A percentile compares a stretch with the other conserved stretches of the same genome.
These are phyloP conservation scores for Sebastes paucispinis DNA, from an alignment of 2,797 vertebrate species.

Conservation along the genomic window DNA sequence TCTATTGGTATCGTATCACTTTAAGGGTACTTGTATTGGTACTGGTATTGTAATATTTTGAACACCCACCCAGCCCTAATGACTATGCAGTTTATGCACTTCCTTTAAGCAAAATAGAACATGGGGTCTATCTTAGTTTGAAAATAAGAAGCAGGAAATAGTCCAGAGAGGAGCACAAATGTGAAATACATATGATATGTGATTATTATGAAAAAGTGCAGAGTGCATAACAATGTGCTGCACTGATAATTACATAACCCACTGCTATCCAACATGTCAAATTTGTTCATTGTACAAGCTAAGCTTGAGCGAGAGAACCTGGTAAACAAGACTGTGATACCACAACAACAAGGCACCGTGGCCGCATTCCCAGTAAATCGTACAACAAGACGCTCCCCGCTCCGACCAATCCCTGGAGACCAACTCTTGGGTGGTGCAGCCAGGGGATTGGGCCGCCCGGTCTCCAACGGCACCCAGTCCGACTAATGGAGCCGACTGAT, in stretches of 20 bases:
- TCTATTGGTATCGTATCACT: no score
- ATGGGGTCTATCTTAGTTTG: background rate
- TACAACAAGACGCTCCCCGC: conserved; percentile 9
- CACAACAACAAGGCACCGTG: conserved; percentile 43
- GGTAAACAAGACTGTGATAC: conserved; percentile 44
- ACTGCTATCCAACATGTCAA: conserved; percentile 13
- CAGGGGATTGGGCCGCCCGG: conserved; percentile 9
- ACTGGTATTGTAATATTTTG: no score
- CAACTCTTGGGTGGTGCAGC: conserved; percentile 40
- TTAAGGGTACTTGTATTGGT: no score
- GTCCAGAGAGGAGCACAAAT: background rate
- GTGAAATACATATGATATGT: background rate
- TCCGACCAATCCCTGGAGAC: conserved; percentile 39
- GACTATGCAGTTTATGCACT: background rate
- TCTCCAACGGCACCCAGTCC: conserved; percentile 37
- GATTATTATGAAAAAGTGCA: background rate
- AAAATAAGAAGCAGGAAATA: background rate
- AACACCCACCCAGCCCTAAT: no score
- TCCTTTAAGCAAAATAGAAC: background rate
- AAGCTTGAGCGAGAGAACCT: conserved; percentile 25
- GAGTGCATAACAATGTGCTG: background rate
- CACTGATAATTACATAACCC: conserved; percentile 1
- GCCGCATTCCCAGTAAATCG: conserved; percentile 21
- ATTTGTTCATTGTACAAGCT: conserved; percentile 20
- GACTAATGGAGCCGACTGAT: conserved; percentile 63